Base-by-base conservation (phyloP, 2,797 vertebrate genomes). In the Catostomus latipinnis region DNA sequence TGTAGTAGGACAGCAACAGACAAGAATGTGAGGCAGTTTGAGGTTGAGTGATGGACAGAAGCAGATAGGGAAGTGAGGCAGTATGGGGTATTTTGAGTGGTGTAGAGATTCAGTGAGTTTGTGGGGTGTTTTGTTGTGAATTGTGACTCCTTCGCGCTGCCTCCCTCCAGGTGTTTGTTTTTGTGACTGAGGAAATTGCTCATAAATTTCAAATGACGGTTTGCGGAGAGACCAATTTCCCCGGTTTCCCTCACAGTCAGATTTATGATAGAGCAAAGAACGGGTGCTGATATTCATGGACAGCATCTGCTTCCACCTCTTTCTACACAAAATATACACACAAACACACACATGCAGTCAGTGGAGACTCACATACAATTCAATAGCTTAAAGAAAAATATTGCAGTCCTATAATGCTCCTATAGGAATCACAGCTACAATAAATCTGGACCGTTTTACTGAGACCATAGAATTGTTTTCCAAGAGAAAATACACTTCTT, bases 211-310 rank as follows among this genome's bases (percentile, higher is more conserved):
- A 70, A 18, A 61, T 45, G 63, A 68, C 62, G 57, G 68, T 54
- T 80, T 76, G 54, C 73, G 43, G 69, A 77, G 78, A 68, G 82
- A 81, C 69, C 74, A 69, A 83, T 81, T 83, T 83, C 78, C 82
- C 78, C 74, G 61, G 76, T 75, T 78, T 78, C 71, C 60, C 52
- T 72, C 70, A 57, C 60, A 66, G 68, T 67, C 78, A 81, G 70
- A 83, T 81, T 83, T 77, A 81, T 52, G 78, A 77, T 53, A 71
- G 13, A 57, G 52, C 60, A 16, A 48, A 70, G 82, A 13, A 11
- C 69, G 52, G 43, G 10, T 18, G 52, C 50, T 65, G 77, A 76
- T 76, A 80, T 72, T 80, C 65, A 83, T 68, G 61, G 22, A 74
- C 34, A 34, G 43, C 12, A 1, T 14, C 16, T 14, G 0, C 58